Conservation (phyloP, 2,113 vertebrate species). For the Neopipo cinnamomea region DNA sequence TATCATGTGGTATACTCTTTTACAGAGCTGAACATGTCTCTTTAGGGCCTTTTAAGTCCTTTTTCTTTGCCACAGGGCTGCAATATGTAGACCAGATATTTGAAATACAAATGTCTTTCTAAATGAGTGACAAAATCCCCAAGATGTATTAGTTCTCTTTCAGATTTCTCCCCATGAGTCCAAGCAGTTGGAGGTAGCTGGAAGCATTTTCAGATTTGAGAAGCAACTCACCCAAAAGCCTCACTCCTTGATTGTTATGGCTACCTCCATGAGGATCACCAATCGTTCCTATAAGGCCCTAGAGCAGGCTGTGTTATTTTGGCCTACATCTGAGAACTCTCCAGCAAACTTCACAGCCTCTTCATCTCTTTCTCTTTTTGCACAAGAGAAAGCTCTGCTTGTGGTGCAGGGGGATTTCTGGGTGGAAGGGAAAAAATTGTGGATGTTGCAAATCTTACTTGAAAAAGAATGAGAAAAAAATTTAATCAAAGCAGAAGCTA, state of each 20-base stretch:
- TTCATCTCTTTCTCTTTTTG: conserved; percentile 14
- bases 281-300: neutral
- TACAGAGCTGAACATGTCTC: neutral
- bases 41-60: neutral
- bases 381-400: conserved; percentile 1
- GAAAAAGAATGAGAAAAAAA: neutral
- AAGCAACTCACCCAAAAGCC: neutral
- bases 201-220: neutral
- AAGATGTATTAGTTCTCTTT: neutral
- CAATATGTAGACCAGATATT: neutral
- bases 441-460: conserved; percentile 3
- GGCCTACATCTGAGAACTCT: neutral
- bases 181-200: neutral
- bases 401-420: conserved; percentile 6
- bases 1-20: neutral
- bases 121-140: neutral
- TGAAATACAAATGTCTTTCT: neutral
- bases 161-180: neutral
- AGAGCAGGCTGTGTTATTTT: neutral
- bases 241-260: neutral
- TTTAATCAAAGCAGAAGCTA: conserved; percentile 44
- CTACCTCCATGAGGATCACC: neutral
- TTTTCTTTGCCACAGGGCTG: neutral
- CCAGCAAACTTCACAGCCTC: neutral
- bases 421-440: conserved; percentile 4